Evolutionary conservation across 1,140 invertebrate species (phyloP), one percentile per base, ranked within the genome.

Genomic region (Ruditapes philippinarum): DNA sequence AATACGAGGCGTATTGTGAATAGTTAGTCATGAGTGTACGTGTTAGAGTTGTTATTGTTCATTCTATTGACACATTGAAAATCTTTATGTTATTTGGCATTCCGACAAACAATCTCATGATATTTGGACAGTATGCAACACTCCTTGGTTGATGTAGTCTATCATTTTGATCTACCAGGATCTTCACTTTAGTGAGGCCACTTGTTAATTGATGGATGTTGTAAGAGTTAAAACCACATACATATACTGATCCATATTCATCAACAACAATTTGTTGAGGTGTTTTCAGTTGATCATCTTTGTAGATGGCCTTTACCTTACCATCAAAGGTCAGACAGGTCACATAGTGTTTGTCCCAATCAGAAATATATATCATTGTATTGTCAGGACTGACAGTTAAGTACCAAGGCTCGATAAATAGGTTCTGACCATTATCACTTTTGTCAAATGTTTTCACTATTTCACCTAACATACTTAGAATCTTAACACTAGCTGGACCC

Each of bases 271-370:
- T 5, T 28, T 57, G 40, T 5, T 4, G 0, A 22, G 57, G 78
- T n/a, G 28, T 12, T 22, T 1, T 14, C 38, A 81, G 36, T 12
- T 62, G 19, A 40, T 81, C 51, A 62, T 81, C 54, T 31, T 22
- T 81, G 31, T 62, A 57, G 4, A 25, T 28, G 36, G 33, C 78
- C 38, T 49, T 49, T 33, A 81, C 49, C 36, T 40, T 33, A 33
- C 78, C 78, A 62, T 62, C 78, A n/a, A 60, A 25, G 4, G 51
- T 81, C 31, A 81, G n/a, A 42, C 51, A 40, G 1, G 54, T 62
- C 1, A 81, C 78, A 33, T 25, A 60, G 54, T 81, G 4, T 14
- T 17, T 62, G 28, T 40, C n/a, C 28, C 49, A 40, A 31, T 62
- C 54, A 60, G 51, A 36, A 1, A 81, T 36, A 40, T 81, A 81